Conservation (phyloP, 2,888 invertebrate genomes). For the Dione vanillae region DNA sequence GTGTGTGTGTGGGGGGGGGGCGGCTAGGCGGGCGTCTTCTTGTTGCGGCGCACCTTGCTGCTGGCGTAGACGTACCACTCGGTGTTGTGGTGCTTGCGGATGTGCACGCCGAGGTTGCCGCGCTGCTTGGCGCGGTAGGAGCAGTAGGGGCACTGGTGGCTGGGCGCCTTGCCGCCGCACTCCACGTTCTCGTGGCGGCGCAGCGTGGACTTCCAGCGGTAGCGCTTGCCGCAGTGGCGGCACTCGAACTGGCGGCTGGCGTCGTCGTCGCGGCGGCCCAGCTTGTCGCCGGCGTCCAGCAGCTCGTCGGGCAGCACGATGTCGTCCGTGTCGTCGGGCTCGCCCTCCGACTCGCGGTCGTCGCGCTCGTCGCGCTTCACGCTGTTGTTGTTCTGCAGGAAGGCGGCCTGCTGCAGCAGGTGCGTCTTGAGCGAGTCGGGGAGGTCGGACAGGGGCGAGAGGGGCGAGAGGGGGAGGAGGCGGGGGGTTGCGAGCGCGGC, state of each 20-base stretch:
- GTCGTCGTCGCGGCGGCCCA: slow-evolving; percentile 77
- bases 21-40: slow-evolving; percentile 66
- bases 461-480: slow-evolving; percentile 54
- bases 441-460: slow-evolving; percentile 60
- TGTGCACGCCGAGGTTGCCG: slow-evolving; percentile 92
- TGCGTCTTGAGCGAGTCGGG: slow-evolving; percentile 67
- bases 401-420: slow-evolving; percentile 71
- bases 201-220: slow-evolving; percentile 94
- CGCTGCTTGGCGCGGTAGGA: slow-evolving; percentile 91
- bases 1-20: slow-evolving; percentile 27
- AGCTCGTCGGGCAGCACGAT: slow-evolving; percentile 76
- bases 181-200: slow-evolving; percentile 92
- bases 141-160: slow-evolving; percentile 92
- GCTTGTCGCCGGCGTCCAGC: slow-evolving; percentile 48
- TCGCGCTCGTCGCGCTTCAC: slow-evolving; percentile 64
- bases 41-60: slow-evolving; percentile 77
- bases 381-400: slow-evolving; percentile 73
- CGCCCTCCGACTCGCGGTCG: slow-evolving; percentile 78
- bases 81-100: slow-evolving; percentile 89
- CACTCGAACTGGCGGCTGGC: slow-evolving; percentile 88
- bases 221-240: slow-evolving; percentile 92
- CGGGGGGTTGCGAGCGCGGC: slow-evolving; percentile 61
- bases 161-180: slow-evolving; percentile 92
- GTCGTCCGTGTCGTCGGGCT: slow-evolving; percentile 82
- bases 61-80: slow-evolving; percentile 82